Base-by-base conservation (phyloP, 2,113 vertebrate species). In the Drymodes brunneopygia region DNA sequence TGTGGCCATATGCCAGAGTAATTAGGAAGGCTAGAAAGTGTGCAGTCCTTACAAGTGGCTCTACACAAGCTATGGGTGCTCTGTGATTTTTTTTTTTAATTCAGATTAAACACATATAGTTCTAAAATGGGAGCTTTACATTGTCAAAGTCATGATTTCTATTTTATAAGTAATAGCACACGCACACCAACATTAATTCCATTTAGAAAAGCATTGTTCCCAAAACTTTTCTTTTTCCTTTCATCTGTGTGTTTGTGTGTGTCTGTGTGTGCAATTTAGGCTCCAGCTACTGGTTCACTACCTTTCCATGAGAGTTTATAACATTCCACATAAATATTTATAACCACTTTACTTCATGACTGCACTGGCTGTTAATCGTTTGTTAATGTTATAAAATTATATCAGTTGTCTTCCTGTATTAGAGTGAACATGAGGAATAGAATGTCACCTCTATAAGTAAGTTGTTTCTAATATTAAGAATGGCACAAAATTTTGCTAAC, bases 21-120 rank as follows among this genome's bases (percentile, higher is more conserved):
- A 90, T 86, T 62, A 94, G 51, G 42, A 86, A 77, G 65, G 44
- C 60, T 88, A 27, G 45, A 80, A 86, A 62, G 7, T 38, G 27
- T 75, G 42, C 47, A 74, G 47, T 24, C 35, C 38, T 83, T 70
- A 51, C 33, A 54, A 81, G 27, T 56, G 48, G 42, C 25, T 90
- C 33, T 62, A 7, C 19, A 10, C 9, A 22, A 88, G 42, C 38
- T 88, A 15, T 22, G 15, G 9, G 19, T 50, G 16, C 54, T 67
- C 70, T 58, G 47, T 65, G 42, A 17, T 16, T n/a, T 56, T 72
- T 16, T 65, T 75, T 60, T 61, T 3, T 7, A 50, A 64, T 42
- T 56, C 47, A 18, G 47, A 27, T 58, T 77, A 82, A 91, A 10
- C 1, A 2, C 6, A 36, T 0, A 0, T n/a, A 38, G 5, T 23